These are phyloP conservation scores for Dinoponera quadriceps DNA, from an alignment of 1,140 invertebrate genomes.

Conservation along the genomic window DNA sequence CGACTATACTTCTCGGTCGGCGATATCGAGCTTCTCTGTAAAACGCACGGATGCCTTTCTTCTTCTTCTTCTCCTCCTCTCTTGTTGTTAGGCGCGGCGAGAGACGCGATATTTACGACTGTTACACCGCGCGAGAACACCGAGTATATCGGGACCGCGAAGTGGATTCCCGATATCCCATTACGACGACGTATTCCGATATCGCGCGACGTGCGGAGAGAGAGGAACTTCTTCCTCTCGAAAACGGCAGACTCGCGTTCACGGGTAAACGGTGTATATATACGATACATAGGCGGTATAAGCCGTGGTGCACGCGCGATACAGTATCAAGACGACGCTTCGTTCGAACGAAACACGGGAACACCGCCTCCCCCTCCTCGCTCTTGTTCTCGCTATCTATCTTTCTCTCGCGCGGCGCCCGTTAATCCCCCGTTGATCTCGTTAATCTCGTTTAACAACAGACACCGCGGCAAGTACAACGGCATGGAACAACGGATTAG, in stretches of 20 bases:
- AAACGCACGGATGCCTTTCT: slow-evolving; percentile 77
- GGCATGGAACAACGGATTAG: slow-evolving; percentile 71
- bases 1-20: slow-evolving; percentile 86
- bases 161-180: slow-evolving; percentile 34
- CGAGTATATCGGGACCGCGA: neutral
- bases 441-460: slow-evolving; percentile 68
- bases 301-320: slow-evolving; percentile 1
- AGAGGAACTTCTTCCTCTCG: neutral
- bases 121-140: neutral
- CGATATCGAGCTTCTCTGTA: slow-evolving; percentile 89
- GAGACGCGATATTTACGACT: neutral
- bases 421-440: slow-evolving; percentile 59
- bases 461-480: slow-evolving; percentile 63
- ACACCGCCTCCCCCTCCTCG: neutral
- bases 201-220: too few relatives aligned
- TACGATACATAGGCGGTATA: neutral
- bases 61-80: neutral
- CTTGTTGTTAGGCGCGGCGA: neutral
- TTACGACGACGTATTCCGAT: neutral
- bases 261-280: slow-evolving; percentile 5
- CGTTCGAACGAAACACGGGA: slow-evolving; percentile 7
- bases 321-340: slow-evolving; percentile 20
- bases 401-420: neutral
- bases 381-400: too few relatives aligned
- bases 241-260: slow-evolving; percentile 5